Base-by-base conservation (phyloP, 2,888 invertebrate species). In the Luperina nickerlii region DNA sequence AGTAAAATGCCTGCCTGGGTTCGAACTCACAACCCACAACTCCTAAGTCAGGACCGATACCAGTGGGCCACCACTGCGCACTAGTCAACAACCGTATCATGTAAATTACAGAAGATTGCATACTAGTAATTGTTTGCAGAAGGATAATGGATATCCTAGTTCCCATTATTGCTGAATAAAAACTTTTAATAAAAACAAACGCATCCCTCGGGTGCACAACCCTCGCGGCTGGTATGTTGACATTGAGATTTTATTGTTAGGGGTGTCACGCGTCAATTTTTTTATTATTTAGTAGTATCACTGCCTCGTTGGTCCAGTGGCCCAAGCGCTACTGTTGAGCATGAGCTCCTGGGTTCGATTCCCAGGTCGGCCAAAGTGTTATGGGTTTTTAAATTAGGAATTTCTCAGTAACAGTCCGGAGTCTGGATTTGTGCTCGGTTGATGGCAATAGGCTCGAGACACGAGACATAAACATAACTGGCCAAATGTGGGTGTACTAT, bases 171-270 rank as follows among this genome's bases (percentile, higher is more conserved):
- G 92, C 92, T 90, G 90, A 94, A 93, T 94, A 93, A 94, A 94
- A 93, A 93, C 92, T 93, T 95, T 96, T 96, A 96, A 96, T 96
- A 95, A 95, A 96, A 96, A 95, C 93, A 94, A 94, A 94, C 93
- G 93, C 93, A 92, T 94, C 95, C 95, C 95, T 92, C 82, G 93
- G 92, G 91, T 91, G 87, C 87, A 85, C 88, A 87, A 89, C 93
- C 93, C 95, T 94, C 92, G 84, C 90, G 86, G 24, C 84, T 76
- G 73, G 80, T 63, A 68, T 94, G 95, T 96, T 96, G 95, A 96
- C 95, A 95, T 87, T 93, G 89, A 93, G 94, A 94, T 94, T 94
- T 92, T 82, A 74, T 76, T 42, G 63, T 38, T 92, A 95, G 96
- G 96, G 96, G 84, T 96, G 93, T 5, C 83, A 74, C 67, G 11